A percentile compares a stretch with the other conserved stretches of the same genome.
Evolutionary conservation across 2,797 vertebrate genomes (phyloP).

Genomic region (Spea hammondii): DNA sequence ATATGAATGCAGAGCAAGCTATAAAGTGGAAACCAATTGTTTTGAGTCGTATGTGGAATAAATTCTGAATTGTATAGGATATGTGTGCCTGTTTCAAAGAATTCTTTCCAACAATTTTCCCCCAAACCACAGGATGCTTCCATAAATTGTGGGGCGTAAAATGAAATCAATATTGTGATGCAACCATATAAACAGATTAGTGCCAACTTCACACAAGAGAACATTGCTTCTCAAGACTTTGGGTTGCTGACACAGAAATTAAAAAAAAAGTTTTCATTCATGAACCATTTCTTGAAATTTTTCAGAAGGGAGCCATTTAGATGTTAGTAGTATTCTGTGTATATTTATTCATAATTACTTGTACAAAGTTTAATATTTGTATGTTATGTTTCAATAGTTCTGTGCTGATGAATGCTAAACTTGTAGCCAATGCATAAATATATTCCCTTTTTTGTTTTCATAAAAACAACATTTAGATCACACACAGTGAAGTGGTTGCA

Average conservation of each 20-base stretch:
- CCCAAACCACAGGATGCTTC: slow-evolving; percentile 41
- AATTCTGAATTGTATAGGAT: slow-evolving; percentile 44
- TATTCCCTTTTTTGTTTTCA: too few species aligned
- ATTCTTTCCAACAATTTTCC: slow-evolving; percentile 37
- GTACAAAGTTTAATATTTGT: too few species aligned
- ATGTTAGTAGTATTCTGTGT: too few species aligned
- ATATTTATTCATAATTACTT: too few species aligned
- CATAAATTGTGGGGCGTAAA: slow-evolving; percentile 25
- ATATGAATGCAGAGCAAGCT: slow-evolving; percentile 40
- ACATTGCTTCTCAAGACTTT: background rate
- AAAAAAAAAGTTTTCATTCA: too few species aligned
- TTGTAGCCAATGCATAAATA: too few species aligned
- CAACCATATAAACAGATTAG: slow-evolving; percentile 7
- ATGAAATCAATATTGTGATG: slow-evolving; percentile 43
- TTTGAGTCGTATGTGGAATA: slow-evolving; percentile 50
- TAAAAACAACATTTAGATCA: too few species aligned
- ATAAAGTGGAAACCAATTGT: slow-evolving; percentile 48
- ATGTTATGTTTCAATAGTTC: too few species aligned
- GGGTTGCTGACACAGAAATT: background rate
- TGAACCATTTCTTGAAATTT: too few species aligned
- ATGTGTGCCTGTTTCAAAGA: slow-evolving; percentile 34
- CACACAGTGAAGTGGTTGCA: too few species aligned
- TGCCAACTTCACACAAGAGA: background rate
- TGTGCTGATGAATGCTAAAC: too few species aligned
- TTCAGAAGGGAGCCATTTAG: too few species aligned